These are phyloP conservation scores for Stomatorhinus ivindoensis DNA, from an alignment of 2,113 vertebrate species.

Conservation along the genomic window DNA sequence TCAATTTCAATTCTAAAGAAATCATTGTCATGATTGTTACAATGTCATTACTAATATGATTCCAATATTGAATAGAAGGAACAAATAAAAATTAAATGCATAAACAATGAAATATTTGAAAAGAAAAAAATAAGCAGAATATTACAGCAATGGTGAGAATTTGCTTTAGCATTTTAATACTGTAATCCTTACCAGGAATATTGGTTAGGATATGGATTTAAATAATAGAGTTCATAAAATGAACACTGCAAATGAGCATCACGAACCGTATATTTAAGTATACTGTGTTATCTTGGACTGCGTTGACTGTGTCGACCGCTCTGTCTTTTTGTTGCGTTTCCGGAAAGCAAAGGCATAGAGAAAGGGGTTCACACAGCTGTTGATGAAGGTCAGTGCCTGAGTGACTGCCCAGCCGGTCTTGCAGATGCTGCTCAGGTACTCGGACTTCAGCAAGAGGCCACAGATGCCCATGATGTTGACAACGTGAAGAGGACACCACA, in stretches of 20 bases:
- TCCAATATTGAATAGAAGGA: not conserved
- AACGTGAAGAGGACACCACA: constrained; percentile 53
- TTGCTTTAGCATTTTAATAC: not conserved
- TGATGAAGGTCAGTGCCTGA: constrained; percentile 51
- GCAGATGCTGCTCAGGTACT: constrained; percentile 26
- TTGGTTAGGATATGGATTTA: not conserved
- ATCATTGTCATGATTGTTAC: not conserved
- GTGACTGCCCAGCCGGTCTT: constrained; percentile 37
- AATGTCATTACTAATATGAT: not conserved
- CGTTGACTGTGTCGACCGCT: not conserved
- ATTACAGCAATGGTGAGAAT: not conserved
- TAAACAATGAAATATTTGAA: not conserved
- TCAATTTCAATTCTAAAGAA: too few species aligned
- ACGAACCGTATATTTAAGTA: not conserved
- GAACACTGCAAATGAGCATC: not conserved
- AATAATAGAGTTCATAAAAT: not conserved
- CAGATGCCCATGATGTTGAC: constrained; percentile 47
- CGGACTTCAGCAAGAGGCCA: constrained; percentile 25
- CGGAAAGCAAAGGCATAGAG: constrained; percentile 59
- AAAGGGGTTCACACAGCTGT: constrained; percentile 62
- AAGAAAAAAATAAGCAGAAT: not conserved
- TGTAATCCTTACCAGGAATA: not conserved
- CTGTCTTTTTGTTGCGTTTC: not conserved
- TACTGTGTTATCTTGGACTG: not conserved
- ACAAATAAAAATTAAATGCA: not conserved